Evolutionary conservation across 2,888 invertebrate genomes (phyloP).

Genomic region (Lasioglossum figueresi): DNA sequence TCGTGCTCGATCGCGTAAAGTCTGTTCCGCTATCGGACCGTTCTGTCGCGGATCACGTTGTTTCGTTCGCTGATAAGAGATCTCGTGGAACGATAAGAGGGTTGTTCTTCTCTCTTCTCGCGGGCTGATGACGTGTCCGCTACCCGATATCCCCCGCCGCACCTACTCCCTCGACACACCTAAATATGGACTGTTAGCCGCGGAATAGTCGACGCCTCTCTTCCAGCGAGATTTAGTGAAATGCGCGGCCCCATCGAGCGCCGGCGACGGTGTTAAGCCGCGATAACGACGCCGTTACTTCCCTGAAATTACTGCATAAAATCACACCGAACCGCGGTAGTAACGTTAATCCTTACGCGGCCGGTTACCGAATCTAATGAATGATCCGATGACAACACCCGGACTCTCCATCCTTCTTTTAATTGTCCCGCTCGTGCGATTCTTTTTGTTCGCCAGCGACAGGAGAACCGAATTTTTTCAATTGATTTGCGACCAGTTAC

Average conservation of each 20-base stretch:
- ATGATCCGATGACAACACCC: slow-evolving; percentile 22
- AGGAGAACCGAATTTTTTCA: not conserved
- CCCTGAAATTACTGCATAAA: slow-evolving; percentile 62
- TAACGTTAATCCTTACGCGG: slow-evolving; percentile 52
- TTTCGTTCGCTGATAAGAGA: slow-evolving; percentile 61
- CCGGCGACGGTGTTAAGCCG: slow-evolving; percentile 47
- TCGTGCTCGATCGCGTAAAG: slow-evolving; percentile 58
- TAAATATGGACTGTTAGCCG: slow-evolving; percentile 50
- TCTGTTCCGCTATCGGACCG: slow-evolving; percentile 59
- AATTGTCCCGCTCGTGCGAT: not conserved
- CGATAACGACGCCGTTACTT: slow-evolving; percentile 65
- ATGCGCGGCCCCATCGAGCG: slow-evolving; percentile 38
- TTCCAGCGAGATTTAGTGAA: slow-evolving; percentile 62
- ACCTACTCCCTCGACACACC: slow-evolving; percentile 16
- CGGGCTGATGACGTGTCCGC: slow-evolving; percentile 32
- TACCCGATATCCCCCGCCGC: slow-evolving; percentile 37
- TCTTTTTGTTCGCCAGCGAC: not conserved
- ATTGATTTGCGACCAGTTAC: too few species aligned
- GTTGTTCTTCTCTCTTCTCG: slow-evolving; percentile 24
- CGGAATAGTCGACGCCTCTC: slow-evolving; percentile 41
- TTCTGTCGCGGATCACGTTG: slow-evolving; percentile 42
- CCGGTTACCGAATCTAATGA: slow-evolving; percentile 30
- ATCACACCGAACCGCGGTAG: slow-evolving; percentile 50
- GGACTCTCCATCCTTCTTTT: not conserved
- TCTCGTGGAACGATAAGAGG: slow-evolving; percentile 52